Conservation (phyloP, 2,888 invertebrate species). For the Hirtodrosophila duncani region DNA sequence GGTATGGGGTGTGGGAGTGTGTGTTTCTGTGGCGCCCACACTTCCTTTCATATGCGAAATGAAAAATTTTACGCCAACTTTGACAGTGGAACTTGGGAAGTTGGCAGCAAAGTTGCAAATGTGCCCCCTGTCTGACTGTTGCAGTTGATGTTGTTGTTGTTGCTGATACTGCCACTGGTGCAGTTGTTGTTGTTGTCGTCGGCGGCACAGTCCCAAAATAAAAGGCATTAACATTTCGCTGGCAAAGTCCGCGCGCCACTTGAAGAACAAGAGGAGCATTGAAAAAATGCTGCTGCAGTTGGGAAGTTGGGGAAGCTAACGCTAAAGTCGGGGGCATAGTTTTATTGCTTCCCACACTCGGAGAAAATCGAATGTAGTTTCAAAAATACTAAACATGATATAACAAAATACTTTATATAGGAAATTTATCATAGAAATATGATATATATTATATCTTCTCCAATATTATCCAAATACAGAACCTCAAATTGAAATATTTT, state of each 20-base stretch:
- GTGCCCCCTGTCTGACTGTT: conserved; percentile 33
- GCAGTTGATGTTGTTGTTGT: conserved; percentile 36
- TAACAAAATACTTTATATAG: too few species aligned
- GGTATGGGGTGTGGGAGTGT: neutral
- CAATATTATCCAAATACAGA: too few species aligned
- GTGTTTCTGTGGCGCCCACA: conserved; percentile 64
- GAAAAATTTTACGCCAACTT: conserved; percentile 70
- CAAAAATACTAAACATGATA: too few species aligned
- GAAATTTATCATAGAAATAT: too few species aligned
- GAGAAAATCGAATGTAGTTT: too few species aligned
- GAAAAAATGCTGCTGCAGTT: too few species aligned
- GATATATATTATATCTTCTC: too few species aligned
- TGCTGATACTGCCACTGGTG: conserved; percentile 23
- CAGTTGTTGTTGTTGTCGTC: conserved; percentile 16
- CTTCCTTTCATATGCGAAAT: conserved; percentile 71
- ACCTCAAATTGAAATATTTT: too few species aligned
- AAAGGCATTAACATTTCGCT: conserved; percentile 56
- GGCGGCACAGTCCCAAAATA: conserved; percentile 47
- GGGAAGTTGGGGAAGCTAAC: too few species aligned
- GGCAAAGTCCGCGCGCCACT: conserved; percentile 42
- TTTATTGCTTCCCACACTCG: too few species aligned
- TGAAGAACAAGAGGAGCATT: conserved; percentile 32
- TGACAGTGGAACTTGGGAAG: conserved; percentile 70
- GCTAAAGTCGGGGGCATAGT: too few species aligned
- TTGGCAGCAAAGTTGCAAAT: conserved; percentile 66